A percentile compares a stretch with the other conserved stretches of the same genome.
These are phyloP conservation scores for Furnarius figulus DNA, from an alignment of 2,113 vertebrate genomes.

Conservation along the genomic window DNA sequence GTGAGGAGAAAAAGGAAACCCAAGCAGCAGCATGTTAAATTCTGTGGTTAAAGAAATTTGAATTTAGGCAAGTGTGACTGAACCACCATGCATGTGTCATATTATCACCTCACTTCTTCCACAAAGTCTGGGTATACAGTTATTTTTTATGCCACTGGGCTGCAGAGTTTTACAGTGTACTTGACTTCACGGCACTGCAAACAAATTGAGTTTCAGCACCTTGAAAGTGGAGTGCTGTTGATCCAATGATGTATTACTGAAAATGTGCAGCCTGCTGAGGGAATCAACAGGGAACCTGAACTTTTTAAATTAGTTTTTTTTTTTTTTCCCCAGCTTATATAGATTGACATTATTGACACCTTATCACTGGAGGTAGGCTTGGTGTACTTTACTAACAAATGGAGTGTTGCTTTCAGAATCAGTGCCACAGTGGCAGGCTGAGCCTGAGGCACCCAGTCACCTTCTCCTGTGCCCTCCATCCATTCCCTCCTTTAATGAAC, in stretches of 20 bases:
- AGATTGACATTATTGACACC: background rate
- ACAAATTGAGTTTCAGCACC: constrained; percentile 40
- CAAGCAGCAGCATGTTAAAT: background rate
- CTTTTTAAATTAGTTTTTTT: constrained; percentile 24
- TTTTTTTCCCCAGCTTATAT: background rate
- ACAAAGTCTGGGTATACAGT: background rate
- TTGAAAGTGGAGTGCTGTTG: constrained; percentile 12
- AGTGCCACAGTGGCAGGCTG: background rate
- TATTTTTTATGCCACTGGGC: background rate
- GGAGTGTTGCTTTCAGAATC: constrained; percentile 1
- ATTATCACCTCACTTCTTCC: background rate
- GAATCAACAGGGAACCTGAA: constrained; percentile 1
- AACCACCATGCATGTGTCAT: background rate
- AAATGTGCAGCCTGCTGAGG: background rate
- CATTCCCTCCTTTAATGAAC: background rate
- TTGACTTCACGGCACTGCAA: background rate
- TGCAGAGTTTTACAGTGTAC: background rate
- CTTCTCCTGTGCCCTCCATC: background rate
- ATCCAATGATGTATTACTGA: constrained; percentile 11
- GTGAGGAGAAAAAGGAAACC: background rate
- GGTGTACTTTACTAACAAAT: background rate
- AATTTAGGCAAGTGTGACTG: background rate
- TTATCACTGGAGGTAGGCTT: background rate
- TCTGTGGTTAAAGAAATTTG: background rate
- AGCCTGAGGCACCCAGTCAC: constrained; percentile 14